Conservation (phyloP, 2,113 vertebrate species). For the Marmota monax region DNA sequence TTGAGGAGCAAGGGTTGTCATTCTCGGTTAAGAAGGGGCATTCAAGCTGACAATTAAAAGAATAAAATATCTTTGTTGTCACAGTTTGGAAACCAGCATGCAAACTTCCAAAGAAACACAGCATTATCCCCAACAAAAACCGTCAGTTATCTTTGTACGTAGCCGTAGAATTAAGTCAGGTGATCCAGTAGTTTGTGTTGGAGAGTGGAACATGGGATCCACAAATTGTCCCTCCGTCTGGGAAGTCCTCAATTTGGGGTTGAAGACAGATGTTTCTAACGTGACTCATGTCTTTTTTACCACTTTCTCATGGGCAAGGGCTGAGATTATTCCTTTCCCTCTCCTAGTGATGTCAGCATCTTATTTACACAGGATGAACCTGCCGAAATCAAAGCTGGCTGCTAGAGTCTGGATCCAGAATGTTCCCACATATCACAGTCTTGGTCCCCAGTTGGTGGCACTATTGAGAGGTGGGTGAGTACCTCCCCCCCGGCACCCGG, state of each 20-base stretch:
- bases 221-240: conserved; percentile 53
- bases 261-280: conserved; percentile 71
- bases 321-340: conserved; percentile 38
- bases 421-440: neutral
- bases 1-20: conserved; percentile 61
- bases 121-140: conserved; percentile 45
- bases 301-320: conserved; percentile 64
- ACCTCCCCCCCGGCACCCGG: rapidly evolving
- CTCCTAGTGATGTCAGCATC: conserved; percentile 57
- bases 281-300: conserved; percentile 70
- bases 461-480: neutral
- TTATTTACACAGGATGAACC: conserved; percentile 51
- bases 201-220: conserved; percentile 5
- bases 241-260: conserved; percentile 65
- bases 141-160: conserved; percentile 21
- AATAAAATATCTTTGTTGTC: conserved; percentile 46
- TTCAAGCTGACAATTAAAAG: conserved; percentile 72
- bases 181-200: conserved; percentile 43
- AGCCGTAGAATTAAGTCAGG: conserved; percentile 16
- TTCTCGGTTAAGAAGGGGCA: conserved; percentile 54
- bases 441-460: neutral
- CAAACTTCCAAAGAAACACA: conserved; percentile 46
- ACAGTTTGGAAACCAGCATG: conserved; percentile 62
- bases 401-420: neutral
- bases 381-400: conserved; percentile 44